A percentile compares a stretch with the other conserved stretches of the same genome.
Evolutionary conservation across 1,140 invertebrate species (phyloP).

Genomic region (Zaprionus ghesquierei): DNA sequence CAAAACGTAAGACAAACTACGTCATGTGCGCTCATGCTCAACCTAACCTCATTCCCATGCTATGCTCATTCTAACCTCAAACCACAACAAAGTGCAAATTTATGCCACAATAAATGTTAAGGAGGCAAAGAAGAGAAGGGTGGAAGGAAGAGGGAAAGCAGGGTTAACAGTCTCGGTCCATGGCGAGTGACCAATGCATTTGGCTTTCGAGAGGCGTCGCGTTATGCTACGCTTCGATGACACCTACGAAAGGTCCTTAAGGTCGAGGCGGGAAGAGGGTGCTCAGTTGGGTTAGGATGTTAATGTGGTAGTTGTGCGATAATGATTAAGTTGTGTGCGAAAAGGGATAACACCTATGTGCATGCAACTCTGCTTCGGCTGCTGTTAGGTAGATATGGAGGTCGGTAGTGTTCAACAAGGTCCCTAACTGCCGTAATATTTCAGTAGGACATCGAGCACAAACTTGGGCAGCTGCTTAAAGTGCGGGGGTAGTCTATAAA

Average conservation of each 20-base stretch:
- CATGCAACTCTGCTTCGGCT: neutral
- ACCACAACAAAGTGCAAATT: constrained; percentile 76
- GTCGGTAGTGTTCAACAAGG: no score
- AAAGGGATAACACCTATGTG: neutral
- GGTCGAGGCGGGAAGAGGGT: neutral
- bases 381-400: neutral
- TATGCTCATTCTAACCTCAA: constrained; percentile 9
- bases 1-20: constrained; percentile 56
- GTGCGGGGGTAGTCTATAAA: no score
- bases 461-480: no score
- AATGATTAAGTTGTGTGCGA: neutral
- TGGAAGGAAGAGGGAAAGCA: neutral
- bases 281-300: no score
- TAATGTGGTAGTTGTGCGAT: neutral
- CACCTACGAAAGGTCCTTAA: constrained; percentile 50
- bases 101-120: constrained; percentile 74
- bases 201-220: neutral
- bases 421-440: no score
- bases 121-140: neutral
- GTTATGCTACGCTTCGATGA: constrained; percentile 29
- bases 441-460: no score
- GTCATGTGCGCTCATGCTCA: constrained; percentile 44
- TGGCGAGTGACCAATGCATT: constrained; percentile 9
- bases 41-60: constrained; percentile 34
- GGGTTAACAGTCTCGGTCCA: neutral